These are phyloP conservation scores for Serilophus lunatus DNA, from an alignment of 2,113 vertebrate genomes.

Conservation along the genomic window DNA sequence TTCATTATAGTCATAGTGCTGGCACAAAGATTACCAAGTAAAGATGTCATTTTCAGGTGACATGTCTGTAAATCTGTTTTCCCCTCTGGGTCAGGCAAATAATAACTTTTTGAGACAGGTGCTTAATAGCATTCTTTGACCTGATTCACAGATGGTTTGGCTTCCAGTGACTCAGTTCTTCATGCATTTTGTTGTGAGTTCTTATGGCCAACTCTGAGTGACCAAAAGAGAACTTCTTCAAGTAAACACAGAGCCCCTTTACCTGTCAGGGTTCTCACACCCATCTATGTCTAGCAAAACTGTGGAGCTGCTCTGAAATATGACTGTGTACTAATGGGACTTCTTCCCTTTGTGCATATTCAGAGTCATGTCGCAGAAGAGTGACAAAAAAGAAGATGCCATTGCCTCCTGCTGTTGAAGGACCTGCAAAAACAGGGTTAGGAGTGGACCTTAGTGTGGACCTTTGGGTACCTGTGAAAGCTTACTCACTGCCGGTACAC, in stretches of 20 bases:
- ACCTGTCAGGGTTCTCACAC: background rate
- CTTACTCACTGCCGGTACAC: background rate
- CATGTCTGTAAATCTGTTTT: background rate
- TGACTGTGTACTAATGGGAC: background rate
- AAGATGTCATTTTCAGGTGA: background rate
- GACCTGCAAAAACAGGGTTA: background rate
- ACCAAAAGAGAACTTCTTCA: background rate
- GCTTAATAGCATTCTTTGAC: background rate
- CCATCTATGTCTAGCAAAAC: background rate
- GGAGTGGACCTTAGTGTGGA: rapidly evolving
- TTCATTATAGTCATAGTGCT: background rate
- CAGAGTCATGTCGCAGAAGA: background rate
- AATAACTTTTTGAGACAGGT: background rate
- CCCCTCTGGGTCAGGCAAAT: background rate
- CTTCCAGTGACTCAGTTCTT: background rate
- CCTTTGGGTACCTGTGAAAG: background rate
- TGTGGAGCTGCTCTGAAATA: background rate
- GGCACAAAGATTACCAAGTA: background rate
- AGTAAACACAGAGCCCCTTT: background rate
- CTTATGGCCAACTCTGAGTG: background rate
- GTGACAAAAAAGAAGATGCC: background rate
- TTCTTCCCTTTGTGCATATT: background rate
- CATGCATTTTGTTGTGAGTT: background rate
- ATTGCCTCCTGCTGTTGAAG: background rate
- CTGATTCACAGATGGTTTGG: background rate